Base-by-base conservation (phyloP, 2,113 vertebrate species). In the Apteryx owenii region DNA sequence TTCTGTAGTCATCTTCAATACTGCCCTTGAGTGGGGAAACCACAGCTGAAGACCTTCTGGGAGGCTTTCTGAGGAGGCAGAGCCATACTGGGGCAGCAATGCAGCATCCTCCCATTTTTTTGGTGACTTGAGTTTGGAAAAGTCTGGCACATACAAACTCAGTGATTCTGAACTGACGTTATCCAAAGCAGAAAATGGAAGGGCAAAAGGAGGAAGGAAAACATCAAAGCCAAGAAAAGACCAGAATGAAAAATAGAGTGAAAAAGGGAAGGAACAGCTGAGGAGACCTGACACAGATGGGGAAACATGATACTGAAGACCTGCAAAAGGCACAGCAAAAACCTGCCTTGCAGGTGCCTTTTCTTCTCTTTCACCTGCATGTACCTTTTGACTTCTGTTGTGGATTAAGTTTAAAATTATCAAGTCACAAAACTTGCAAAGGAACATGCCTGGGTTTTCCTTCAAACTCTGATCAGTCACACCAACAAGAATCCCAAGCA, bases 361-460 rank as follows among this genome's bases (percentile, higher is more conserved):
- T 91, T 81, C 62, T 87, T 81, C 56, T 56, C 38, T 92, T 89
- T 61, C 31, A 77, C 71, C 22, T 81, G 38, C 48, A 69, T 25
- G 3, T 28, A 29, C 58, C 71, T 83, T 88, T 93, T 90, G 54
- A 88, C 50, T 54, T 11, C 7, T 29, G 22, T 12, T 83, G 53
- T 26, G 53, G 22, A 69, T 85, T 44, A 76, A 72, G 6, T 31
- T 83, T 16, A 68, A 85, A 81, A 81, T 56, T 71, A 69, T 38
- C 28, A 66, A 81, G 64, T 61, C 69, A 83, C 31, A 84, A 64
- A 95, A 73, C 31, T 84, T 88, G 42, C 60, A 94, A 64, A 81
- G 54, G 31, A 88, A 60, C 1, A 2, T 28, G 14, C 19, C 36
- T 64, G 19, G 1, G 1, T 54, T 54, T 51, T 96, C 4, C 8